Evolutionary conservation across 2,113 vertebrate genomes (phyloP), one percentile per base, ranked within the genome.

Genomic region (Pipa parva): DNA sequence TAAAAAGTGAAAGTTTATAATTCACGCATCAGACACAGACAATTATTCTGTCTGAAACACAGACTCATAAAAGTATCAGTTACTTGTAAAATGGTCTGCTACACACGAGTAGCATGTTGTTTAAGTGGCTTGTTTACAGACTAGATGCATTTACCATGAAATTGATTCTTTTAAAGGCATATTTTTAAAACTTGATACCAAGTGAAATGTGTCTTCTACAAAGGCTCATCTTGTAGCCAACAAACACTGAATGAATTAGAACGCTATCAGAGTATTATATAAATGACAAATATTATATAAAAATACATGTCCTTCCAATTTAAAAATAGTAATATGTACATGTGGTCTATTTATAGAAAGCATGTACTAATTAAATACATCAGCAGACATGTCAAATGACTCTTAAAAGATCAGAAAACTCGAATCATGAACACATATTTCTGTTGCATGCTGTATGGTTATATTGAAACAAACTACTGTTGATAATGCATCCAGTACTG

Each of bases 11-110:
- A 91, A 90, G 80, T 84, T 80, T 71, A 78, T 82, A 87, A 76
- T 80, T 92, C 83, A 78, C 78, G 85, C 89, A 86, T 88, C 85
- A 84, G 87, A 90, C 88, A 83, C 78, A 90, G 89, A 87, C 88
- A 88, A 93, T 94, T 92, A 90, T 79, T 80, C 84, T 67, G 81
- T 91, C 88, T 93, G 92, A 94, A 93, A 91, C 82, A 82, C 76
- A 86, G 84, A 77, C 88, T 91, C 90, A 87, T 89, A 91, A 93
- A 93, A 85, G 87, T 89, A 94, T 87, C 85, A 84, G 88, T 91
- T 87, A 89, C 91, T 90, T 92, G 87, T 92, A 91, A 92, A 92
- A 91, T 46, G 81, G 89, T 91, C 89, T 89, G 82, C 83, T 87
- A 89, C 89, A 89, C 87, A 83, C 74, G 68, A 92, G 81, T 80